Evolutionary conservation across 2,797 vertebrate genomes (phyloP).

Genomic region (Cryptoprocta ferox): DNA sequence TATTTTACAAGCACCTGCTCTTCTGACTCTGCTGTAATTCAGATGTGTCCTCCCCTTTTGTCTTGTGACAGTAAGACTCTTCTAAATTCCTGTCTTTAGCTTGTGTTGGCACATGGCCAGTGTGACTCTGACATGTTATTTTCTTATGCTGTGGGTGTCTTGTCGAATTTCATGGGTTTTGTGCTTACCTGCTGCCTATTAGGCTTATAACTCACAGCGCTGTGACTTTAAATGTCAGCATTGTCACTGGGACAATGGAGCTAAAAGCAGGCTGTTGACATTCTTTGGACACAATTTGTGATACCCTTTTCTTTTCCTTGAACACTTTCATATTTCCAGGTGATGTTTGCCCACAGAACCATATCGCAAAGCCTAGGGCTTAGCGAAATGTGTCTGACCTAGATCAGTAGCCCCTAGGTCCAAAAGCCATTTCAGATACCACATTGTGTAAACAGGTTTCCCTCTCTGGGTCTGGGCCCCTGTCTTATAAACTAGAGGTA

Average conservation of each 20-base stretch:
- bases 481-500: background rate
- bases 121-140: conserved; percentile 12
- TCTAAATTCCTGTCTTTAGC: conserved; percentile 53
- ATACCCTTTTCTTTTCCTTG: background rate
- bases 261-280: conserved; percentile 30
- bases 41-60: background rate
- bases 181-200: conserved; percentile 39
- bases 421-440: background rate
- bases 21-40: background rate
- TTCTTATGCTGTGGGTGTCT: conserved; percentile 11
- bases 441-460: background rate
- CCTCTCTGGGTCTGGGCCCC: background rate
- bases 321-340: conserved; percentile 38
- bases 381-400: background rate
- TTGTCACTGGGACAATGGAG: background rate
- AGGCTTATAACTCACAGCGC: background rate
- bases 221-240: conserved; percentile 54
- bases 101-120: background rate
- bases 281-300: background rate
- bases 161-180: background rate
- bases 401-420: background rate
- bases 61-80: background rate
- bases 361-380: background rate
- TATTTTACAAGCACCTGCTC: background rate
- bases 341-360: background rate